These are phyloP conservation scores for Psammodynastes pulverulentus DNA, from an alignment of 2,113 vertebrate species.

Conservation along the genomic window DNA sequence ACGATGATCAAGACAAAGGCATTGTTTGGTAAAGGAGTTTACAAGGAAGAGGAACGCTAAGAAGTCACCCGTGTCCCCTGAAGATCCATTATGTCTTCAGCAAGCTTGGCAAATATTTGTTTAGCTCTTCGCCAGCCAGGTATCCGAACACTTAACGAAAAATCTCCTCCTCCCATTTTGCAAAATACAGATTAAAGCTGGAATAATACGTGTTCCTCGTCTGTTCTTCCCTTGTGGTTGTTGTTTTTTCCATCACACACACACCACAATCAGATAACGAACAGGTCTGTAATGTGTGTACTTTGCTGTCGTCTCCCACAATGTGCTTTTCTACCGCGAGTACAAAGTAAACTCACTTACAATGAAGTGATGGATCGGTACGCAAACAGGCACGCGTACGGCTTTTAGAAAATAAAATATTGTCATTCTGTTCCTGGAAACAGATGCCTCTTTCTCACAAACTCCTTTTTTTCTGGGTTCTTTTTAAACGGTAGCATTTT, in stretches of 20 bases:
- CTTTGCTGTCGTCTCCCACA: neutral
- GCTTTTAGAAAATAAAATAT: neutral
- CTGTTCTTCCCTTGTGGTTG: accelerated
- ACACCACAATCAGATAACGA: slow-evolving; percentile 1
- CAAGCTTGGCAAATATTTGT: neutral
- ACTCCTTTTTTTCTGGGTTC: neutral
- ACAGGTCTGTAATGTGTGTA: neutral
- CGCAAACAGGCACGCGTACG: neutral
- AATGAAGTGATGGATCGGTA: slow-evolving; percentile 10
- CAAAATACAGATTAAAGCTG: neutral
- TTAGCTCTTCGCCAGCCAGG: neutral
- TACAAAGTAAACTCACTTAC: neutral
- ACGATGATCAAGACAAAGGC: neutral
- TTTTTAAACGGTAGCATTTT: neutral
- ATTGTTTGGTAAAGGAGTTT: neutral
- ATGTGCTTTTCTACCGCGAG: neutral
- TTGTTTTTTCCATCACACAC: neutral
- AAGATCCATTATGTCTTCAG: neutral
- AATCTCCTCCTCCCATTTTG: neutral
- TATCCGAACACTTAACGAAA: neutral
- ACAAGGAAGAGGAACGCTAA: neutral
- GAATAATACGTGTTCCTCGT: neutral
- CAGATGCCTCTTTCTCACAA: neutral
- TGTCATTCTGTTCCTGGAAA: neutral
- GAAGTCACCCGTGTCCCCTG: neutral